Evolutionary conservation across 1,140 invertebrate species (phyloP).

Genomic region (Calliphora vicina): DNA sequence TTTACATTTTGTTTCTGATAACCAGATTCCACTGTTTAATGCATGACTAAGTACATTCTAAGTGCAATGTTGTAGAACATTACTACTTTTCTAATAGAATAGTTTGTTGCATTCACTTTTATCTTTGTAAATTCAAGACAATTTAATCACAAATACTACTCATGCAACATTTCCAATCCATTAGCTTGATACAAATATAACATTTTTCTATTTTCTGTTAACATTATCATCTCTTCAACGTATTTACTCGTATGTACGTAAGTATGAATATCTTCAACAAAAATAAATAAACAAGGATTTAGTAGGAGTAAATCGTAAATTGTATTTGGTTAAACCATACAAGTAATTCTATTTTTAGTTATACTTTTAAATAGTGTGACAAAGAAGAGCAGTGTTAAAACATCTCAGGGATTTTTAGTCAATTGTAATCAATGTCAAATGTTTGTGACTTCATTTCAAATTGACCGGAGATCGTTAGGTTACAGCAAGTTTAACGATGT

Average conservation of each 20-base stretch:
- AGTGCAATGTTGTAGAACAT: constrained; percentile 10
- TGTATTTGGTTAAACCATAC: background rate
- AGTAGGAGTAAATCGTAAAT: background rate
- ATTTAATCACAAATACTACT: constrained; percentile 33
- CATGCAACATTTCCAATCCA: constrained; percentile 28
- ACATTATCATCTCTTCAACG: background rate
- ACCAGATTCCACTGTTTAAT: background rate
- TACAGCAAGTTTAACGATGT: too few species aligned
- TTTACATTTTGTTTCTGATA: too few species aligned
- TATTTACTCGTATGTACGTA: too few species aligned
- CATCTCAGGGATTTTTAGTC: too few species aligned
- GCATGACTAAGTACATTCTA: background rate
- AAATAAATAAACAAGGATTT: too few species aligned
- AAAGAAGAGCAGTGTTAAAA: too few species aligned
- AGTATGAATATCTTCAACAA: background rate
- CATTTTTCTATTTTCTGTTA: background rate
- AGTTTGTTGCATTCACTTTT: constrained; percentile 7
- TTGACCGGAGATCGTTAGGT: too few species aligned
- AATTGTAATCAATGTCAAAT: too few species aligned
- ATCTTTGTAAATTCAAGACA: constrained; percentile 28
- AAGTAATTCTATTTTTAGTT: background rate
- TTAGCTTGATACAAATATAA: constrained; percentile 25
- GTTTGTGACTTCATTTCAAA: too few species aligned
- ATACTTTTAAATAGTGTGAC: background rate
- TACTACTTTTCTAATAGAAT: background rate